These are phyloP conservation scores for Rhynchotus rufescens DNA, from an alignment of 2,797 vertebrate genomes.

Conservation along the genomic window DNA sequence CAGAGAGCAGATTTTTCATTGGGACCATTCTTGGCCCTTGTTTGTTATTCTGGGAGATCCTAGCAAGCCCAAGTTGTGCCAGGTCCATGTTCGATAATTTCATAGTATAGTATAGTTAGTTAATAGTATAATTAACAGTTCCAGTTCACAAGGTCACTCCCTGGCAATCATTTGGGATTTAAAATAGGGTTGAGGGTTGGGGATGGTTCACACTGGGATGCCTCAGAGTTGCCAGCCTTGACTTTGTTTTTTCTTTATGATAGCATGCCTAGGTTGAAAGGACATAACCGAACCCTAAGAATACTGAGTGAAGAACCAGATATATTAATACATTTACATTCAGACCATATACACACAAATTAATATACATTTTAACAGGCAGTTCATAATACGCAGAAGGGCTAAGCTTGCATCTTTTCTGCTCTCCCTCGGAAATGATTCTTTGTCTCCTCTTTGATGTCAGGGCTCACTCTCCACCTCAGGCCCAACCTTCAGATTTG, in stretches of 20 bases:
- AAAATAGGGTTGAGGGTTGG: background rate
- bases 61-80: background rate
- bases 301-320: background rate
- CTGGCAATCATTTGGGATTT: no score
- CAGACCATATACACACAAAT: background rate
- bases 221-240: rapidly evolving
- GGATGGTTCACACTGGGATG: background rate
- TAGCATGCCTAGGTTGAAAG: background rate
- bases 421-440: background rate
- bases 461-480: background rate
- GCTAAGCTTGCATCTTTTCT: background rate
- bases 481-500: background rate
- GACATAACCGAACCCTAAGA: background rate
- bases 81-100: background rate
- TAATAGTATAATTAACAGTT: no score
- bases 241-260: background rate
- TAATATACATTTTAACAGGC: background rate
- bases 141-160: background rate
- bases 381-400: background rate
- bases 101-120: background rate
- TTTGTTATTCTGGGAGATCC: background rate
- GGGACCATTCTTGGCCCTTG: background rate
- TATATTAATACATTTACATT: background rate
- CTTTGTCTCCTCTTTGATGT: background rate
- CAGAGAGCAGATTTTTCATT: background rate